These are phyloP conservation scores for Leucophenga montana DNA, from an alignment of 2,888 invertebrate species.

Conservation along the genomic window DNA sequence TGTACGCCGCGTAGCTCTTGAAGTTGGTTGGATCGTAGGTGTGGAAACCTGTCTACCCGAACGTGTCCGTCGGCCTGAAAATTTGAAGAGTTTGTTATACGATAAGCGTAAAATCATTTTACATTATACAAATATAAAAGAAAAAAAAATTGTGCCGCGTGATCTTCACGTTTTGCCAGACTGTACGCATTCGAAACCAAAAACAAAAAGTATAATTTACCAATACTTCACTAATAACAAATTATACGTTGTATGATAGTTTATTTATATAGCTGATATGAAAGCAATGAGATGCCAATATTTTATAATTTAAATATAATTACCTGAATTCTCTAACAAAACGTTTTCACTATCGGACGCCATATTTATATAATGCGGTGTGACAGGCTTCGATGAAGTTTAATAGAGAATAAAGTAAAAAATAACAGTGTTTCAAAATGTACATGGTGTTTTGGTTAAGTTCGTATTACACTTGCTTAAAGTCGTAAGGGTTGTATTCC, in stretches of 20 bases:
- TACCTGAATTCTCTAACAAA: constrained; percentile 69
- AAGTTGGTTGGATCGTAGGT: constrained; percentile 63
- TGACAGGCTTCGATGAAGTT: no score
- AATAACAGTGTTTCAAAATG: no score
- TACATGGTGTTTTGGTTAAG: no score
- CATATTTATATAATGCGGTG: constrained; percentile 65
- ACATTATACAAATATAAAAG: not conserved
- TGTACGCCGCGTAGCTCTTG: constrained; percentile 64
- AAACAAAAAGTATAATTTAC: not conserved
- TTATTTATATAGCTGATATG: not conserved
- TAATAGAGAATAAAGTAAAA: not conserved
- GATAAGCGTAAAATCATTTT: not conserved
- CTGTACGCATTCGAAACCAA: not conserved
- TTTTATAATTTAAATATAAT: constrained; percentile 25
- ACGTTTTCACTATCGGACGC: constrained; percentile 72
- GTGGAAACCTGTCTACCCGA: constrained; percentile 74
- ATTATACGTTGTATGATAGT: not conserved
- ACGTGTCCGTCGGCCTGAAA: constrained; percentile 76
- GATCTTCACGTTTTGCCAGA: constrained; percentile 42
- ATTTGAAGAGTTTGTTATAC: no score
- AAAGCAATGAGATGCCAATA: not conserved
- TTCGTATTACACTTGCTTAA: no score
- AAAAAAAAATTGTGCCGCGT: constrained; percentile 50
- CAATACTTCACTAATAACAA: no score
- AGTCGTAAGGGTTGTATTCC: no score